A percentile compares a stretch with the other conserved stretches of the same genome.
These are phyloP conservation scores for Oreochromis mossambicus DNA, from an alignment of 2,797 vertebrate genomes.

Conservation along the genomic window DNA sequence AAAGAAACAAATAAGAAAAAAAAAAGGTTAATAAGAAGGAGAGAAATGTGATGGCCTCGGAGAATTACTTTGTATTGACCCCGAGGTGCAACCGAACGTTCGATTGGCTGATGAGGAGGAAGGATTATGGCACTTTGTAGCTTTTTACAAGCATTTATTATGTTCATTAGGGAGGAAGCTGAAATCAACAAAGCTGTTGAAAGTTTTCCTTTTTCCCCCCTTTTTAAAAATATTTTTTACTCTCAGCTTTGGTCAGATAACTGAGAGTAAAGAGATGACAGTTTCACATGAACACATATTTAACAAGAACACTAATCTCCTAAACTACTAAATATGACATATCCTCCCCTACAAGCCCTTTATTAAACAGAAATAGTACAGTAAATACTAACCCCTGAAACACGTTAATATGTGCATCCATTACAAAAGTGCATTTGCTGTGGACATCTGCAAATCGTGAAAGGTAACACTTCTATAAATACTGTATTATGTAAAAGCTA, in stretches of 20 bases:
- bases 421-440: not conserved
- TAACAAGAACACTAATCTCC: not conserved
- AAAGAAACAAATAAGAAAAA: slow-evolving; percentile 3
- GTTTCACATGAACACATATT: slow-evolving; percentile 1
- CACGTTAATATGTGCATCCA: not conserved
- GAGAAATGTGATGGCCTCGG: slow-evolving; percentile 28
- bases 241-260: not conserved
- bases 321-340: not conserved
- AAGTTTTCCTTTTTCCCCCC: not conserved
- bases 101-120: not conserved
- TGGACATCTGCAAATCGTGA: not conserved
- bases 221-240: not conserved
- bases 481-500: not conserved
- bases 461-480: not conserved
- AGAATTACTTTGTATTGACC: slow-evolving; percentile 21
- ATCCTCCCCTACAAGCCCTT: not conserved
- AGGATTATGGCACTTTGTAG: not conserved
- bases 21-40: slow-evolving; percentile 18
- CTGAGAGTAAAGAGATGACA: not conserved
- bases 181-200: slow-evolving; percentile 4
- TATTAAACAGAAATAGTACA: not conserved
- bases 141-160: not conserved
- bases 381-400: not conserved
- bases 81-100: not conserved
- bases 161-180: slow-evolving; percentile 13